Evolutionary conservation across 2,888 invertebrate species (phyloP).

Genomic region (Melanostoma mellinum): DNA sequence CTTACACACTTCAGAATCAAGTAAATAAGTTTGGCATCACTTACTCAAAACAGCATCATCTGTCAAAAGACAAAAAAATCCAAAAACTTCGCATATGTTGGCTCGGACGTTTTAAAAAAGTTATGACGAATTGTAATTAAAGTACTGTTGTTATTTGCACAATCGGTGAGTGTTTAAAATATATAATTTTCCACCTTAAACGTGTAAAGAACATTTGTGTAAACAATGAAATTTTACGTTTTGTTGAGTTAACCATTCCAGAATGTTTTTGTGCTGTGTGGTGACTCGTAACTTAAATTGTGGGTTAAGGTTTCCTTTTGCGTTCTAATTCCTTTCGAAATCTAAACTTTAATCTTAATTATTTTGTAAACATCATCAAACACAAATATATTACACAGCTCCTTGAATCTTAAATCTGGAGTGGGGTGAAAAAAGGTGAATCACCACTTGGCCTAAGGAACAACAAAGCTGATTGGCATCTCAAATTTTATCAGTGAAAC

Average conservation of each 20-base stretch:
- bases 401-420: conserved; percentile 11
- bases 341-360: background rate
- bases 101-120: conserved; percentile 24
- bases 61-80: background rate
- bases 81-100: conserved; percentile 58
- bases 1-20: background rate
- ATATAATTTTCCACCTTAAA: background rate
- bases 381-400: conserved; percentile 9
- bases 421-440: conserved; percentile 35
- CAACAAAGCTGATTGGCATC: background rate
- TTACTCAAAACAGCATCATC: conserved; percentile 7
- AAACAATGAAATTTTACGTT: background rate
- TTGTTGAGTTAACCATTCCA: background rate
- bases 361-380: conserved; percentile 47
- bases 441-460: conserved; percentile 31
- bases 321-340: background rate
- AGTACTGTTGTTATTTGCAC: conserved; percentile 47
- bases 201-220: background rate
- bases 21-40: conserved; percentile 39
- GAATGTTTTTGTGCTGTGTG: background rate
- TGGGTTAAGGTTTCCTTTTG: background rate
- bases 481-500: conserved; percentile 2
- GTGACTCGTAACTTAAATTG: background rate
- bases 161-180: conserved; percentile 54
- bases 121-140: conserved; percentile 64